Evolutionary conservation across 2,888 invertebrate species (phyloP).

Genomic region (Pollenia angustigena): DNA sequence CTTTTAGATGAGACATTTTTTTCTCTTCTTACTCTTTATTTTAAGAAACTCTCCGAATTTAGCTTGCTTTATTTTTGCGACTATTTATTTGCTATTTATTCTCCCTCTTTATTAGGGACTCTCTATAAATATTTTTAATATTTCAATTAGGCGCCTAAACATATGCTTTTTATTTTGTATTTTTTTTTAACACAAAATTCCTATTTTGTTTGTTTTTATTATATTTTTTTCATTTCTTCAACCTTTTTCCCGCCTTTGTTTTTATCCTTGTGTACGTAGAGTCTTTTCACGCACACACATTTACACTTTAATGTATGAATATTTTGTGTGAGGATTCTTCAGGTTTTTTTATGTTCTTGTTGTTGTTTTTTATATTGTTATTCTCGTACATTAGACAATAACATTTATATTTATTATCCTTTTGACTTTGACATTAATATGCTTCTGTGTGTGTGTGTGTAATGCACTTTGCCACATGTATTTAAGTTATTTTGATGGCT

Average conservation of each 20-base stretch:
- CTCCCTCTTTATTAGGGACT: constrained; percentile 12
- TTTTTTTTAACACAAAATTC: constrained; percentile 16
- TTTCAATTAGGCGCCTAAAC: constrained; percentile 64
- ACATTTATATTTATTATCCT: constrained; percentile 68
- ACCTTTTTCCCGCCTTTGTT: constrained; percentile 70
- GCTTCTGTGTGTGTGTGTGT: constrained; percentile 21
- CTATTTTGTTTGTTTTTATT: constrained; percentile 38
- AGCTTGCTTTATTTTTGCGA: not conserved
- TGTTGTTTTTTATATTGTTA: constrained; percentile 76
- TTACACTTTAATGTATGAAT: constrained; percentile 36
- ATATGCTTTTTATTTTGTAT: constrained; percentile 62
- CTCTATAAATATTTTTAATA: constrained; percentile 31
- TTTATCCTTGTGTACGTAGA: constrained; percentile 60
- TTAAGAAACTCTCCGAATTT: constrained; percentile 9
- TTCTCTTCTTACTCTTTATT: constrained; percentile 1
- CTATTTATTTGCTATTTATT: not conserved
- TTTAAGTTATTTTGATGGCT: constrained; percentile 9
- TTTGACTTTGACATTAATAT: constrained; percentile 68
- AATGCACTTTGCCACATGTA: not conserved
- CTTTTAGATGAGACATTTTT: constrained; percentile 1
- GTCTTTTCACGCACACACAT: constrained; percentile 75
- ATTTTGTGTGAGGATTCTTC: constrained; percentile 39
- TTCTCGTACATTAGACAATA: constrained; percentile 75
- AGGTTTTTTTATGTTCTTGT: constrained; percentile 43
- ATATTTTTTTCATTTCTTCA: constrained; percentile 23